Conservation (phyloP, 92 coral and sea anemone species). For the Umimayanthus chanpuru region DNA sequence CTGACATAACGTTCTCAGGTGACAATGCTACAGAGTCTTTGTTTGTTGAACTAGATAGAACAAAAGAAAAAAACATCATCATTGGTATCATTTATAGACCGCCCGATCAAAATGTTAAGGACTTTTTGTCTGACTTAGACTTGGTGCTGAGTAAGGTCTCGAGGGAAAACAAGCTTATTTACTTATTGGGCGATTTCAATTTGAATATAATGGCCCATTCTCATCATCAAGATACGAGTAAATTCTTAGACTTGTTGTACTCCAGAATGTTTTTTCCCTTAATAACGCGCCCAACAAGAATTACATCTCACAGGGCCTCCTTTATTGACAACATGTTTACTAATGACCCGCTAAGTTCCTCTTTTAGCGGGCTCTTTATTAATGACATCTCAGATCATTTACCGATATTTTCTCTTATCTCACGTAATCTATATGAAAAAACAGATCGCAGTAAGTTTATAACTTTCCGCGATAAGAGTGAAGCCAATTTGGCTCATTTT, state of each 20-base stretch:
- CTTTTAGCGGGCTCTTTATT: conserved; percentile 34
- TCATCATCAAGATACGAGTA: conserved; percentile 23
- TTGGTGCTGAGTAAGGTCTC: too few relatives aligned
- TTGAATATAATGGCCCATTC: conserved; percentile 31
- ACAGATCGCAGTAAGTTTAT: background rate
- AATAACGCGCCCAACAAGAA: conserved; percentile 46
- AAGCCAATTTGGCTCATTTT: background rate
- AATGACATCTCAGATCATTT: conserved; percentile 45
- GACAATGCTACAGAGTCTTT: too few relatives aligned
- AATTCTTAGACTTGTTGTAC: conserved; percentile 30
- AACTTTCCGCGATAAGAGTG: conserved; percentile 12
- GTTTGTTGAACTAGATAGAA: too few relatives aligned
- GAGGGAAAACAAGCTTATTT: too few relatives aligned
- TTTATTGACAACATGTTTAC: conserved; percentile 41
- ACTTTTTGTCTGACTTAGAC: too few relatives aligned
- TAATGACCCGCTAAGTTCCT: conserved; percentile 14
- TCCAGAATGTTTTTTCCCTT: conserved; percentile 39
- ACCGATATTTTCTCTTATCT: conserved; percentile 28
- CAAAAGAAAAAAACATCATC: too few relatives aligned
- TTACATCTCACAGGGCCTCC: conserved; percentile 30
- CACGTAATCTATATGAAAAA: background rate
- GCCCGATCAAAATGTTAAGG: too few relatives aligned
- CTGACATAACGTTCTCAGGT: too few relatives aligned
- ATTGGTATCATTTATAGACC: too few relatives aligned
- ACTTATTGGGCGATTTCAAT: conserved; percentile 34